Conservation (phyloP, 2,888 invertebrate species). For the Acronicta aceris region DNA sequence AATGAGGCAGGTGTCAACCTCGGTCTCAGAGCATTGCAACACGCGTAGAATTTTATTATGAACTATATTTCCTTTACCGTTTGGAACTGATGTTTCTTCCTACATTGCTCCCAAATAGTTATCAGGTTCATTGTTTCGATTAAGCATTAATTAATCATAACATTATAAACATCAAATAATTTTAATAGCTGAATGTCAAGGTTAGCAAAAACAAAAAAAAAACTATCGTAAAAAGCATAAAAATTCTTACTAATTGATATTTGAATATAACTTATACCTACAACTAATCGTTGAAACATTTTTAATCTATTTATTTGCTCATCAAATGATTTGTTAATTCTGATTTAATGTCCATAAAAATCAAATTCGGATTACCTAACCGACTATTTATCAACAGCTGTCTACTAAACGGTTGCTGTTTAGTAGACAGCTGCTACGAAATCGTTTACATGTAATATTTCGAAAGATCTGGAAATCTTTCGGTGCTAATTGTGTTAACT, state of each 20-base stretch:
- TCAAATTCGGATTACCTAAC: conserved; percentile 27
- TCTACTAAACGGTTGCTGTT: no score
- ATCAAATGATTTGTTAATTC: conserved; percentile 24
- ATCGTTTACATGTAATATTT: conserved; percentile 30
- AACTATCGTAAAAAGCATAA: no score
- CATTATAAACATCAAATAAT: no score
- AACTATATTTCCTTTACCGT: conserved; percentile 3
- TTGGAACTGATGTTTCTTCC: not conserved
- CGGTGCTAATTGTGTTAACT: conserved; percentile 37
- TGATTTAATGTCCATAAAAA: conserved; percentile 17
- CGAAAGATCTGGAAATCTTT: conserved; percentile 36
- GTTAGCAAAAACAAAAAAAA: no score
- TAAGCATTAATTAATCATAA: not conserved
- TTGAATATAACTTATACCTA: conserved; percentile 3
- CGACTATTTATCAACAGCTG: conserved; percentile 22
- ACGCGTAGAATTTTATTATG: conserved; percentile 12
- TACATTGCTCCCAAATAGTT: not conserved
- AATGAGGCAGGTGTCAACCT: conserved; percentile 8
- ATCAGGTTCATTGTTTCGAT: not conserved
- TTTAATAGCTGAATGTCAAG: no score
- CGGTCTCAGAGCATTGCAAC: not conserved
- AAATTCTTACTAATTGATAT: conserved; percentile 19
- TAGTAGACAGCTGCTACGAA: conserved; percentile 24
- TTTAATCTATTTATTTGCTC: conserved; percentile 29
- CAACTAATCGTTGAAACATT: conserved; percentile 16